Evolutionary conservation across 2,797 vertebrate genomes (phyloP), one percentile per base, ranked within the genome.

Genomic region (Rhabdomys pumilio): DNA sequence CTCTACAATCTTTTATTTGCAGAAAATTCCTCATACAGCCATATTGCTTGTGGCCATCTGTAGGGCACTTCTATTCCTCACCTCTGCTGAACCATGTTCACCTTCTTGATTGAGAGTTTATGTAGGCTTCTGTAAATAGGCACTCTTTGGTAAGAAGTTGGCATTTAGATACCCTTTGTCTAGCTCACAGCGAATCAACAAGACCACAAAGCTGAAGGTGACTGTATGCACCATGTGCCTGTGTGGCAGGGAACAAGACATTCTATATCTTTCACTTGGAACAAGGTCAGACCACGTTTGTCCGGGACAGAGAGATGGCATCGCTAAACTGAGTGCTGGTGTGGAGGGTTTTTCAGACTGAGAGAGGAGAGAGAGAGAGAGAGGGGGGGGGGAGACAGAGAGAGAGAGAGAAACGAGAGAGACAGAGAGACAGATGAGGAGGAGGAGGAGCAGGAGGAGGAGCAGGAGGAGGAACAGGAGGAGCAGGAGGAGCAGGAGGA

Each of bases 121-220:
- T 63, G 95, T 65, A 80, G 65, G 83, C 55, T 15, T 93, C 29
- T 38, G 63, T 59, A 91, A 76, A 88, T 4, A 6, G 20, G 41
- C 73, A 31, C 75, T 95, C 7, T 77, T 79, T 9, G 29, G 29
- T 79, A 20, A 69, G 88, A 91, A 50, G 82, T 93, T 50, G 77
- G 50, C n/a, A 61, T 29, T 38, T 14, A 97, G 76, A 84, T 53
- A 1, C 50, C 81, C 31, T 10, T 55, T 79, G 34, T 47, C 22
- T 53, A 81, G 41, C 59, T 81, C 63, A 47, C 55, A 55, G 44
- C 7, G 89, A 59, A 79, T 96, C 24, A 95, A 76, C 41, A 95
- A 72, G 29, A 15, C 65, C 84, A 47, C 67, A 81, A 93, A 94
- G n/a, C 50, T 57, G 12, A 95, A 92, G 15, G 47, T 38, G 34